Evolutionary conservation across 2,113 vertebrate genomes (phyloP).

Genomic region (Platysteira castanea): DNA sequence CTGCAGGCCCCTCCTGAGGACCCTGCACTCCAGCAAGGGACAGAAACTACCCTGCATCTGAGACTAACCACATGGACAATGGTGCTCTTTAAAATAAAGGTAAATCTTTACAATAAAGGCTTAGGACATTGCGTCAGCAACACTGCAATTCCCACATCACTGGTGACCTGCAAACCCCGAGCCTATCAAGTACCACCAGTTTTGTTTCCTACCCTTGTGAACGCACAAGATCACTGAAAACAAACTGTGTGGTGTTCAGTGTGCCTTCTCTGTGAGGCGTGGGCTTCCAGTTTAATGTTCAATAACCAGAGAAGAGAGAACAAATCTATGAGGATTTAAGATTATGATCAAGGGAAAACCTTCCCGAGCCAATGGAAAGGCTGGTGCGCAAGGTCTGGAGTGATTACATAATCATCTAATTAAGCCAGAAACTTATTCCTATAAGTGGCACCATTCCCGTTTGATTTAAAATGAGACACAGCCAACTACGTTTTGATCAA

Average conservation of each 20-base stretch:
- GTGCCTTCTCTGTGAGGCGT: fast-evolving
- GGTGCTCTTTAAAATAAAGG: neutral
- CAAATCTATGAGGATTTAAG: neutral
- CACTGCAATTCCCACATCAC: neutral
- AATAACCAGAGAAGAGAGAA: neutral
- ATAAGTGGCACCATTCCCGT: neutral
- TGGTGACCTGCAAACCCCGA: neutral
- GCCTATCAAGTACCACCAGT: neutral
- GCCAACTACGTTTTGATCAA: conserved; percentile 16
- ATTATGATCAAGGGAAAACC: neutral
- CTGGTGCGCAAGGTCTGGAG: neutral
- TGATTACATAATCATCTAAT: conserved; percentile 24
- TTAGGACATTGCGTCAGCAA: neutral
- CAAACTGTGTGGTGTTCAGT: neutral
- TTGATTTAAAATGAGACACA: conserved; percentile 28
- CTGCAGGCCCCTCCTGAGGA: neutral
- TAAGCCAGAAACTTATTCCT: conserved; percentile 7
- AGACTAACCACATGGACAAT: neutral
- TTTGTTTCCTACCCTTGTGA: neutral
- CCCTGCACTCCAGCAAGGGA: neutral
- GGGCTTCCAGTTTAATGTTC: neutral
- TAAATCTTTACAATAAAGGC: neutral
- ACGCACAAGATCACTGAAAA: neutral
- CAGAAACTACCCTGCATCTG: neutral
- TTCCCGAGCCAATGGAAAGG: neutral